Conservation (phyloP, 2,797 vertebrate genomes). For the Miichthys miiuy region DNA sequence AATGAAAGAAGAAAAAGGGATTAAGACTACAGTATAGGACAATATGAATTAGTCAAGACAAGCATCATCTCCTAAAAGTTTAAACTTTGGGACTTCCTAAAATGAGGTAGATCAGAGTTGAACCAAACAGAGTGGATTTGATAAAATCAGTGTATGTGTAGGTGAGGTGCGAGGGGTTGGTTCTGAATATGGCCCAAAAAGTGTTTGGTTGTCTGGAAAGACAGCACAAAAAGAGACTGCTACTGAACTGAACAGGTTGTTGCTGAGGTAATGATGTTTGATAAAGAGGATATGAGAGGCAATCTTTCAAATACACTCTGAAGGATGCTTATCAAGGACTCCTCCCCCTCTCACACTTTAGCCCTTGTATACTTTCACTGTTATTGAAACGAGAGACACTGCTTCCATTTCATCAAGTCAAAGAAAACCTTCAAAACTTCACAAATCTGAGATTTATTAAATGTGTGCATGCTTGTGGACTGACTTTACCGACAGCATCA, state of each 20-base stretch:
- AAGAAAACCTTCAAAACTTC: conserved; percentile 15
- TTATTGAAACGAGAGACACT: conserved; percentile 4
- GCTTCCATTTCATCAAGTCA: conserved; percentile 17
- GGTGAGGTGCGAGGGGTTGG: neutral
- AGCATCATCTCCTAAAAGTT: conserved; percentile 8
- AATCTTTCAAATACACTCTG: conserved; percentile 9
- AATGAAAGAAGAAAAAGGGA: conserved; percentile 3
- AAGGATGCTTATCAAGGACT: conserved; percentile 11
- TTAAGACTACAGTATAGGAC: conserved; percentile 17
- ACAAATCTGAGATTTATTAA: conserved; percentile 15
- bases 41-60: conserved; percentile 4
- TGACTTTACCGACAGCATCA: conserved; percentile 1
- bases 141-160: conserved; percentile 21
- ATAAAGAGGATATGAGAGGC: conserved; percentile 25
- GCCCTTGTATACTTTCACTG: neutral
- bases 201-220: conserved; percentile 21
- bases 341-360: neutral
- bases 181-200: conserved; percentile 9
- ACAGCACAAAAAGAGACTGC: conserved; percentile 17
- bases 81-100: conserved; percentile 14
- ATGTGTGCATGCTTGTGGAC: conserved; percentile 5
- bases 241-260: conserved; percentile 25
- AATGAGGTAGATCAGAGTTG: conserved; percentile 13
- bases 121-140: conserved; percentile 18
- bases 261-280: conserved; percentile 6